Evolutionary conservation across 2,797 vertebrate genomes (phyloP).

Genomic region (Cercopithecus diana): DNA sequence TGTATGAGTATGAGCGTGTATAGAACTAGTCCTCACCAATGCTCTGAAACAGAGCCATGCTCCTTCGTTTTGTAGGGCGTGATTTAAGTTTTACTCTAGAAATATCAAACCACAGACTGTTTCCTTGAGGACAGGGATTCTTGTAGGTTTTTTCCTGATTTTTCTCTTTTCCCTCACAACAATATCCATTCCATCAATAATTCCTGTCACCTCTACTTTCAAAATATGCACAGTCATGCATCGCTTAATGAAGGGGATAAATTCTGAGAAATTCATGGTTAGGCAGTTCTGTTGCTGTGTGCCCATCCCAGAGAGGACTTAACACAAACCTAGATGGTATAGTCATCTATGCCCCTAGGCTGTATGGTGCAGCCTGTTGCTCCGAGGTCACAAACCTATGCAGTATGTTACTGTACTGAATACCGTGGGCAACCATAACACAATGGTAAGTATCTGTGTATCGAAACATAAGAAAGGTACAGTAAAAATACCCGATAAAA

Average conservation of each 20-base stretch:
- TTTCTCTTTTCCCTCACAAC: not conserved
- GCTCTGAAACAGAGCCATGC: not conserved
- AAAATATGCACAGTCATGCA: not conserved
- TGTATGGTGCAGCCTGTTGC: fast-evolving
- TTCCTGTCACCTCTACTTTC: not conserved
- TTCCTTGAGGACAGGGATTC: not conserved
- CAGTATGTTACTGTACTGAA: not conserved
- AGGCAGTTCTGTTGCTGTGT: not conserved
- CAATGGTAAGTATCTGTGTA: not conserved
- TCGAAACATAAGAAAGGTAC: not conserved
- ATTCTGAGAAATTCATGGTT: not conserved
- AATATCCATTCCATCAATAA: not conserved
- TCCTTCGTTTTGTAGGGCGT: not conserved
- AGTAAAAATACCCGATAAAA: not conserved
- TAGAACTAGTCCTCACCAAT: too few species aligned
- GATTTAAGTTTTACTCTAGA: not conserved
- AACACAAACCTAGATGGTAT: too few species aligned
- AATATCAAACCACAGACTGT: not conserved
- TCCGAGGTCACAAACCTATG: not conserved
- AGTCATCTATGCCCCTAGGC: fast-evolving
- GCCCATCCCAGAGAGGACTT: not conserved
- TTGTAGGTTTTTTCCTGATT: not conserved
- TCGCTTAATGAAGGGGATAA: not conserved
- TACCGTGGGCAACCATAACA: not conserved
- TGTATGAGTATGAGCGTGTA: fast-evolving